These are phyloP conservation scores for Erethizon dorsatum DNA, from an alignment of 2,797 vertebrate species.

Conservation along the genomic window DNA sequence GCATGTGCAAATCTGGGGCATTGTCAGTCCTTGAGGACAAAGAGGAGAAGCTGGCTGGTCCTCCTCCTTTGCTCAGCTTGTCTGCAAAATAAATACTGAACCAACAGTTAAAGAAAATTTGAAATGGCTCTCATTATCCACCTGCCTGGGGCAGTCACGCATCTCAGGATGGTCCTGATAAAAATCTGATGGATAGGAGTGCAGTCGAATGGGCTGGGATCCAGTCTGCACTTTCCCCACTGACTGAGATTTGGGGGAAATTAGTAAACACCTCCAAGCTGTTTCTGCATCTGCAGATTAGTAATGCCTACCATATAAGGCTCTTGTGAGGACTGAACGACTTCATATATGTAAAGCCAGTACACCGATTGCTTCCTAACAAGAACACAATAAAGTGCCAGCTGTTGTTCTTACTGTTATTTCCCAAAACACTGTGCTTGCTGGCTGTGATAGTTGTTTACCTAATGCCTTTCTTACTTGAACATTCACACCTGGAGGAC, in stretches of 20 bases:
- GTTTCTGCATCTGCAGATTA: not conserved
- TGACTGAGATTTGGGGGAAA: not conserved
- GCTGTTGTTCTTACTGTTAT: not conserved
- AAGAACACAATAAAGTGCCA: not conserved
- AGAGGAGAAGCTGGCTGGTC: not conserved
- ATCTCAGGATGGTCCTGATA: not conserved
- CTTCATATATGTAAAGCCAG: not conserved
- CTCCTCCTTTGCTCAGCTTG: not conserved
- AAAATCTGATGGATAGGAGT: not conserved
- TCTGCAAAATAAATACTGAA: not conserved
- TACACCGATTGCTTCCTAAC: not conserved
- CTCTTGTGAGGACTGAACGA: not conserved
- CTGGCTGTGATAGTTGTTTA: not conserved
- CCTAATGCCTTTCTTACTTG: not conserved
- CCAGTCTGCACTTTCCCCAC: not conserved
- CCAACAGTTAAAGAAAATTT: not conserved
- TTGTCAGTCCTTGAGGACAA: not conserved
- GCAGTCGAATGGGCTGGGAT: not conserved
- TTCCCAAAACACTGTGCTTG: not conserved
- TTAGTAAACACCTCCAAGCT: not conserved
- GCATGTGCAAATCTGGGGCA: not conserved
- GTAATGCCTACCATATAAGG: not conserved
- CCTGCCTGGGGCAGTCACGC: not conserved
- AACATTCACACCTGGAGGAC: not conserved
- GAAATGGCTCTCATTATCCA: not conserved